These are phyloP conservation scores for Bhutanitis thaidina DNA, from an alignment of 2,888 invertebrate species.

Conservation along the genomic window DNA sequence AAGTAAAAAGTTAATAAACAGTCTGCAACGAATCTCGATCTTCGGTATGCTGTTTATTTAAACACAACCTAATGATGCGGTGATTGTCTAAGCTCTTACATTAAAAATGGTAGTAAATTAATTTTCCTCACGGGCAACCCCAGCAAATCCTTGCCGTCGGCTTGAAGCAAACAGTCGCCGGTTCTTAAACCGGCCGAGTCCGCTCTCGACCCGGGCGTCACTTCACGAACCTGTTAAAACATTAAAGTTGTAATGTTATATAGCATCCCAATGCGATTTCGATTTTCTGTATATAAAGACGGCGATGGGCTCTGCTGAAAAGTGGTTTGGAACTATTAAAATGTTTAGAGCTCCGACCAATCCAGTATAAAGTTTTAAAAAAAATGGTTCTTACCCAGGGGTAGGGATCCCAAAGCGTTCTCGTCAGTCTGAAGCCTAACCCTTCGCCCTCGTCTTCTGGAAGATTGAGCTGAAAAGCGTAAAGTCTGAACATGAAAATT, in stretches of 20 bases:
- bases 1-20: too few species aligned
- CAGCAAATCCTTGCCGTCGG: constrained; percentile 78
- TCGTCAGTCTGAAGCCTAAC: constrained; percentile 86
- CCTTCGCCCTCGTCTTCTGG: constrained; percentile 80
- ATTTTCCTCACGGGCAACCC: constrained; percentile 62
- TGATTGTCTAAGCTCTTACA: too few species aligned
- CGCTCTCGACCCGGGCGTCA: constrained; percentile 82
- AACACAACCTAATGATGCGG: too few species aligned
- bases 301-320: too few species aligned
- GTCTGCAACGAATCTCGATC: too few species aligned
- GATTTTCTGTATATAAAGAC: too few species aligned
- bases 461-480: constrained; percentile 70
- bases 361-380: not conserved
- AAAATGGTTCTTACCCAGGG: constrained; percentile 83
- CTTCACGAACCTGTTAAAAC: constrained; percentile 76
- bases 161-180: constrained; percentile 86
- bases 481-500: not conserved
- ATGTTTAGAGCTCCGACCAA: too few species aligned
- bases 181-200: constrained; percentile 82
- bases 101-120: not conserved
- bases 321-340: too few species aligned
- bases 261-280: too few species aligned
- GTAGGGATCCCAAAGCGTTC: constrained; percentile 90
- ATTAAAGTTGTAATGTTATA: not conserved
- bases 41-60: too few species aligned